Conservation (phyloP, 2,113 vertebrate species). For the Ceratotherium simum region DNA sequence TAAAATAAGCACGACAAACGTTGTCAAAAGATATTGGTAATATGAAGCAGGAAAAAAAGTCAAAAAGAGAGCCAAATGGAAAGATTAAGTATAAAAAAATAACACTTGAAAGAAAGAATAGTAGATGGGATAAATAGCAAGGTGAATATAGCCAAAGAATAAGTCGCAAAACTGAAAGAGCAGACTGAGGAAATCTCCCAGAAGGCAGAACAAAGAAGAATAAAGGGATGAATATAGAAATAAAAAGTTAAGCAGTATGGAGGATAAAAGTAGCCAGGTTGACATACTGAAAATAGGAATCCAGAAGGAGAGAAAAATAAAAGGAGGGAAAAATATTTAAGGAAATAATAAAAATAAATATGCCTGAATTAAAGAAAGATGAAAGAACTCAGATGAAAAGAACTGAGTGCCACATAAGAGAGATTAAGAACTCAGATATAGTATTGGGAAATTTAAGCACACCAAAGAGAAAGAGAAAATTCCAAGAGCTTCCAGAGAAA, state of each 20-base stretch:
- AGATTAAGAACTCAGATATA: not conserved
- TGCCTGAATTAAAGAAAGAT: conserved; percentile 1
- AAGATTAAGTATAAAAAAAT: not conserved
- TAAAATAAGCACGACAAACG: not conserved
- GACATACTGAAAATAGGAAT: not conserved
- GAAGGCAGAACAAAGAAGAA: not conserved
- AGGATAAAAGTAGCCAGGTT: not conserved
- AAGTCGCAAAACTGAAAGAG: not conserved
- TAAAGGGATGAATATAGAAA: conserved; percentile 1
- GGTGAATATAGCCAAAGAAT: not conserved
- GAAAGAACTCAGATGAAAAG: not conserved
- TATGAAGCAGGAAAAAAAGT: not conserved
- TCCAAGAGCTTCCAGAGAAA: not conserved
- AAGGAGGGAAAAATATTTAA: not conserved
- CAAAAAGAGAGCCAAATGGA: not conserved
- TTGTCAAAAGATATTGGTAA: not conserved
- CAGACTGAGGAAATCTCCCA: not conserved
- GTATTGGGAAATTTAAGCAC: not conserved
- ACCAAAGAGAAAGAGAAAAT: conserved; percentile 38
- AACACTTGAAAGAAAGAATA: not conserved
- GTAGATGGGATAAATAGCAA: not conserved
- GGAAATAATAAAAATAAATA: conserved; percentile 38
- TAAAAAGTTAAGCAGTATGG: not conserved
- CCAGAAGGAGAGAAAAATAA: not conserved
- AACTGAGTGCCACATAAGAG: not conserved